These are phyloP conservation scores for Euthynnus affinis DNA, from an alignment of 2,797 vertebrate species.

Conservation along the genomic window DNA sequence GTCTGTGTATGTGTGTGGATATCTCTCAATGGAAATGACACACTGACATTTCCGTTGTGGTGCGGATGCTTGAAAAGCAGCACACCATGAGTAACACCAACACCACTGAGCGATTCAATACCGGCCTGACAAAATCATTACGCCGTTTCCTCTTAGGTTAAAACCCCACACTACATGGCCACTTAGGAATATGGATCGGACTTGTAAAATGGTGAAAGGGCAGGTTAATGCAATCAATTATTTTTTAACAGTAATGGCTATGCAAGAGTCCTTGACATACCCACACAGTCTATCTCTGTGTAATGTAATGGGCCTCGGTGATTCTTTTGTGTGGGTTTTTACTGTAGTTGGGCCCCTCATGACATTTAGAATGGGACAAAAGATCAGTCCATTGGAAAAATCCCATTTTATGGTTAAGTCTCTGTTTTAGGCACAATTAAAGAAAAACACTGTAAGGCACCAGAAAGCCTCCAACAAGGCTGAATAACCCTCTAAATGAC, in stretches of 20 bases:
- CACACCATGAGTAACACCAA: slow-evolving; percentile 65
- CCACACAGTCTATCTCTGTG: slow-evolving; percentile 69
- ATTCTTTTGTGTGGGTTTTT: slow-evolving; percentile 69
- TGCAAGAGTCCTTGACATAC: slow-evolving; percentile 72
- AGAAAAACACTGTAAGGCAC: slow-evolving; percentile 41
- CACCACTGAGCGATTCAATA: slow-evolving; percentile 68
- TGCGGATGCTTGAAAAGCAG: slow-evolving; percentile 61
- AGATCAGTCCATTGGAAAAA: slow-evolving; percentile 59
- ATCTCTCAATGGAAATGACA: slow-evolving; percentile 45
- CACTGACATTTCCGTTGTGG: slow-evolving; percentile 64
- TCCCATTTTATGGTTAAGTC: slow-evolving; percentile 42
- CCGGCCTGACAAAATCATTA: slow-evolving; percentile 75
- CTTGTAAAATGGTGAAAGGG: slow-evolving; percentile 77
- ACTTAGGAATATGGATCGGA: slow-evolving; percentile 80
- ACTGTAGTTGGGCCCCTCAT: slow-evolving; percentile 52
- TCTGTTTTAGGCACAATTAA: slow-evolving; percentile 50
- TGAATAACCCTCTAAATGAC: background rate
- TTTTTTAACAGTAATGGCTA: slow-evolving; percentile 81
- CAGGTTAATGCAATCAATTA: slow-evolving; percentile 81
- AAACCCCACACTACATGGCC: slow-evolving; percentile 64
- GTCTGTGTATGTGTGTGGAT: slow-evolving; percentile 8
- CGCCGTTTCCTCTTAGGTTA: slow-evolving; percentile 71
- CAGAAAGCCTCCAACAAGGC: background rate
- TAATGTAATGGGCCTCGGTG: slow-evolving; percentile 64
- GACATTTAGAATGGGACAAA: slow-evolving; percentile 78